Conservation (phyloP, 1,140 invertebrate genomes). For the Coelopa frigida region DNA sequence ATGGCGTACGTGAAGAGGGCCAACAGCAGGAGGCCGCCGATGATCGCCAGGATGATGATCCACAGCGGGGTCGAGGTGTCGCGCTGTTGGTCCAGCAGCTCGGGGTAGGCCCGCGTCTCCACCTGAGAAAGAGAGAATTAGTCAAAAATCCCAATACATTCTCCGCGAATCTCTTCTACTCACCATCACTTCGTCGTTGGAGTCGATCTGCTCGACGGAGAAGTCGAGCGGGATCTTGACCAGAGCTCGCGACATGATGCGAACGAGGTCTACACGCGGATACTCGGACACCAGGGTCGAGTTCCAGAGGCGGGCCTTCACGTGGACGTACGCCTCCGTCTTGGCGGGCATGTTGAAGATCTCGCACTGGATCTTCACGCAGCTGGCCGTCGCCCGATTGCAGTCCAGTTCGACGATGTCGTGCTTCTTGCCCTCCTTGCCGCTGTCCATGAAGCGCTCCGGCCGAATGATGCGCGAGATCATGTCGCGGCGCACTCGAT, state of each 20-base stretch:
- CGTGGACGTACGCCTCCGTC: slow-evolving; percentile 67
- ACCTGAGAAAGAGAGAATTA: slow-evolving; percentile 52
- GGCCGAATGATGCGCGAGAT: slow-evolving; percentile 63
- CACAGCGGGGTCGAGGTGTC: slow-evolving; percentile 65
- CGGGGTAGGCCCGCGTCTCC: slow-evolving; percentile 72
- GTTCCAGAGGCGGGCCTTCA: slow-evolving; percentile 83
- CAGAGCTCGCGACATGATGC: slow-evolving; percentile 68
- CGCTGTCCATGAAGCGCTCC: slow-evolving; percentile 57
- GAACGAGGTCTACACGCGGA: slow-evolving; percentile 72
- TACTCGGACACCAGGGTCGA: slow-evolving; percentile 83
- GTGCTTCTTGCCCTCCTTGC: slow-evolving; percentile 51
- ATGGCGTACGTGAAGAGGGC: slow-evolving; percentile 67
- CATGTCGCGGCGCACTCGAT: slow-evolving; percentile 54
- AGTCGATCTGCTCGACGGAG: slow-evolving; percentile 64
- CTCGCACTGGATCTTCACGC: slow-evolving; percentile 74
- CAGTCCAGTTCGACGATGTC: slow-evolving; percentile 78
- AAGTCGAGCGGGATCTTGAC: slow-evolving; percentile 62
- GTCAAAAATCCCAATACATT: not conserved
- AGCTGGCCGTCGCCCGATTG: slow-evolving; percentile 69
- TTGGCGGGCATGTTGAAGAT: slow-evolving; percentile 67
- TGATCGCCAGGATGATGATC: slow-evolving; percentile 73
- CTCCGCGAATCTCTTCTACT: slow-evolving; percentile 18
- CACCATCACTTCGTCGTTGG: slow-evolving; percentile 55
- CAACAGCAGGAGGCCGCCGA: slow-evolving; percentile 71
- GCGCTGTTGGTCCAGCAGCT: slow-evolving; percentile 61